Conservation (phyloP, 2,888 invertebrate species). For the Drosophila merina region DNA sequence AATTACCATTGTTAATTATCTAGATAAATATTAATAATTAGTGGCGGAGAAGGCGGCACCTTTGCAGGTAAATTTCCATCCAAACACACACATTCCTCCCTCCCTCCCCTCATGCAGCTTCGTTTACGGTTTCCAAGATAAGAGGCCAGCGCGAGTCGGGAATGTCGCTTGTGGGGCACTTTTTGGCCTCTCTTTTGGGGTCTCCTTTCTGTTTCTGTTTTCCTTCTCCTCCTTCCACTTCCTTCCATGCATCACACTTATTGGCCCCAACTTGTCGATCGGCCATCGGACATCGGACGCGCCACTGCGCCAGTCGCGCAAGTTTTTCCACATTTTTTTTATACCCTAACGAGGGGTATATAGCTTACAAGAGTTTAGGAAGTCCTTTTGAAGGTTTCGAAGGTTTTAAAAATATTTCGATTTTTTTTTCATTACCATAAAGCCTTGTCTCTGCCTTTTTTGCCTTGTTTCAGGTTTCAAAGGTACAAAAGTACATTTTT, state of each 20-base stretch:
- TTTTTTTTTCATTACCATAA: no score
- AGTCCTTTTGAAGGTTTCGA: no score
- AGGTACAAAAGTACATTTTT: no score
- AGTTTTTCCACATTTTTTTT: constrained; percentile 72
- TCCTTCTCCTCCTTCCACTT: neutral
- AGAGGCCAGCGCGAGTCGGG: constrained; percentile 50
- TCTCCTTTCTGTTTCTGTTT: neutral
- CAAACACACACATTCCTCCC: neutral
- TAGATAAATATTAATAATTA: constrained; percentile 61
- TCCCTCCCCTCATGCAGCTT: constrained; percentile 41
- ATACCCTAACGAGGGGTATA: neutral
- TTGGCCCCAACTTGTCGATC: constrained; percentile 33
- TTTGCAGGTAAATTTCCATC: constrained; percentile 67
- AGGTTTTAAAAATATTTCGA: no score
- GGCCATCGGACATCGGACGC: neutral
- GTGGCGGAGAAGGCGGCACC: constrained; percentile 33
- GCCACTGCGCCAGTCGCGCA: constrained; percentile 26
- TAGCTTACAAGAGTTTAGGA: no score
- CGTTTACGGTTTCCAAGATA: constrained; percentile 64
- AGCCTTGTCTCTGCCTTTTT: no score
- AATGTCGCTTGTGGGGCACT: constrained; percentile 72
- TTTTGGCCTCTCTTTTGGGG: constrained; percentile 31
- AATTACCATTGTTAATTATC: constrained; percentile 70
- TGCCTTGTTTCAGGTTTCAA: no score
- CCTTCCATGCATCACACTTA: neutral